Base-by-base conservation (phyloP, 2,113 vertebrate genomes). In the Elachura formosa region DNA sequence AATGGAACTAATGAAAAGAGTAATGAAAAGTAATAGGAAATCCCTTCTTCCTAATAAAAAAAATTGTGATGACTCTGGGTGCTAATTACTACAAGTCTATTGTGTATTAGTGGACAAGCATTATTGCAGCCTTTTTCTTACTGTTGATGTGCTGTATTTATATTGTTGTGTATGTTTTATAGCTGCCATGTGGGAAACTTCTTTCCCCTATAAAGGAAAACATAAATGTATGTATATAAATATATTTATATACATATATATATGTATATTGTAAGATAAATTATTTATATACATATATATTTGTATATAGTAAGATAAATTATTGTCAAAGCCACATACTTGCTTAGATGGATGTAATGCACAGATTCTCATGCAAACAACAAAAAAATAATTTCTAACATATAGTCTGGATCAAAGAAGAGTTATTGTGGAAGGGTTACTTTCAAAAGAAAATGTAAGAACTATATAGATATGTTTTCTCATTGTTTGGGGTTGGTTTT, bases 81-180 rank as follows among this genome's bases (percentile, higher is more conserved):
- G 6, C 6, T 75, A 48, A 36, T 28, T 78, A 13, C 9, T 40
- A 20, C 18, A 28, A 36, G 19, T 25, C 22, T 45, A 16, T 29
- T 6, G 22, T 24, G 11, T 55, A 28, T 13, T 29, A 51, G 5
- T 5, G 6, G 29, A 34, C 0, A 1, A 84, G 5, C 2, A 71
- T 26, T n/a, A 52, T 13, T 10, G 5, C 14, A 77, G 21, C 3
- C 9, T 76, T 61, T n/a, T 8, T 14, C 4, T 45, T 38, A 54
- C 28, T 77, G 33, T 4, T 61, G 3, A 68, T 55, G 6, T 40
- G 2, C 5, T 59, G 8, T 71, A 20, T 59, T 86, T 69, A 20
- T 45, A 28, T 7, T 24, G 2, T 26, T 89, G 18, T 3, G 0
- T 41, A 29, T 40, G 7, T 38, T 89, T 87, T 55, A 21, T 12